Evolutionary conservation across 2,888 invertebrate species (phyloP), one percentile per base, ranked within the genome.

Genomic region (Spodoptera exigua): DNA sequence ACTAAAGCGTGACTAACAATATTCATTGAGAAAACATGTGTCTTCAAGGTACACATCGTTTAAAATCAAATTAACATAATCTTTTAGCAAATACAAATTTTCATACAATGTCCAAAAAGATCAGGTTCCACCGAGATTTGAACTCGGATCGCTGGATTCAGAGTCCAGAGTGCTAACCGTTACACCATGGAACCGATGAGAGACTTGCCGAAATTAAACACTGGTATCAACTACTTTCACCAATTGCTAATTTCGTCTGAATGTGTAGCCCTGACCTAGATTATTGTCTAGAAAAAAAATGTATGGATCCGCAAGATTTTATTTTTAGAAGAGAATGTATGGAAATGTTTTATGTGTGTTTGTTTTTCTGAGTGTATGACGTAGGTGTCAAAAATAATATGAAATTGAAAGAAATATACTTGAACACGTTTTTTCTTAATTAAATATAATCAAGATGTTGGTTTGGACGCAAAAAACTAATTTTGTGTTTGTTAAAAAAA

Each of bases 131-230:
- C 96, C 96, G 96, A 96, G 96, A 96, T 96, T 96, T 96, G 96
- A 96, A 96, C 96, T 96, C 96, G 96, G 96, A 96, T 96, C 96
- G 96, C 96, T 96, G 96, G 96, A 96, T 96, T 96, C 96, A 96
- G 95, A 96, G 96, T 96, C 96, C 96, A 96, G 96, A 96, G 96
- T 96, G 96, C 96, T 96, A 95, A 96, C 96, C 96, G 94, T 96
- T 96, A 96, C 96, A 93, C 92, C 92, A 93, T 92, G 92, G 92
- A 90, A 92, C 91, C 91, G 81, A 68, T 66, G 46, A 5, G 0
- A 0, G 0, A 0, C 0, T 0, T 0, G 0, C 0, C 17, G 41
- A 52, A 78, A 32, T 70, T 57, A 1, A 10, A 11, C 17, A 35
- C 0, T 12, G 0, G 0, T 44, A 61, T 59, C 40, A 9, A 44